phyloP scores from a whole-genome alignment of 2,113 vertebrate genomes.

The Noctilio leporinus region DNA sequence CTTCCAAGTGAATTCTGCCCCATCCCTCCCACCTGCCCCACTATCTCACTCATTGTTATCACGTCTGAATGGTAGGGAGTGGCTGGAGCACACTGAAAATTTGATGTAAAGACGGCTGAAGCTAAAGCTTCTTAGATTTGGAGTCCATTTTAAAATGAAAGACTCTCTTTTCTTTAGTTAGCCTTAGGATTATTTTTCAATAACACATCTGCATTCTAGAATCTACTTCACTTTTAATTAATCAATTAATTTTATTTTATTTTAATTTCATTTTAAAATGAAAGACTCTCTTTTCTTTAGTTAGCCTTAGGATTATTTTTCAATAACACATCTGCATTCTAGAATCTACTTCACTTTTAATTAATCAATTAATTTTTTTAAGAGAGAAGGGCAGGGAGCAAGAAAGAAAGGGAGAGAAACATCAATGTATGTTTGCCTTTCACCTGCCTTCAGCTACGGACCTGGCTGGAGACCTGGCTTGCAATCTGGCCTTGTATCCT shows the following conservation, averaged over 20 bases:
- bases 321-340: neutral
- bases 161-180: neutral
- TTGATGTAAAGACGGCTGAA: neutral
- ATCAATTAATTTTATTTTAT: no score
- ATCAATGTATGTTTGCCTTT: no score
- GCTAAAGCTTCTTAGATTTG: neutral
- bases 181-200: neutral
- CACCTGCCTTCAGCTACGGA: no score
- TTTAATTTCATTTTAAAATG: neutral
- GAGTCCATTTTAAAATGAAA: neutral
- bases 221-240: neutral
- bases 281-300: neutral
- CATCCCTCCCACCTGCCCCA: neutral
- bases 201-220: neutral
- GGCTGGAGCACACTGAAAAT: neutral
- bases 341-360: neutral
- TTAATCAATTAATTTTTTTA: no score
- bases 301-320: neutral
- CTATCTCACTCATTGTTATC: neutral
- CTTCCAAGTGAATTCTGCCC: neutral
- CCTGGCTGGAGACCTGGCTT: no score
- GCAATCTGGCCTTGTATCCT: no score
- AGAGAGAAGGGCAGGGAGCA: no score
- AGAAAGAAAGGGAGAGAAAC: no score
- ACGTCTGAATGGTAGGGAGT: neutral